Percentiles rank a stretch among this genome's conserved stretches.
Conservation (phyloP, 2,888 invertebrate species). For the Molorchus minor region DNA sequence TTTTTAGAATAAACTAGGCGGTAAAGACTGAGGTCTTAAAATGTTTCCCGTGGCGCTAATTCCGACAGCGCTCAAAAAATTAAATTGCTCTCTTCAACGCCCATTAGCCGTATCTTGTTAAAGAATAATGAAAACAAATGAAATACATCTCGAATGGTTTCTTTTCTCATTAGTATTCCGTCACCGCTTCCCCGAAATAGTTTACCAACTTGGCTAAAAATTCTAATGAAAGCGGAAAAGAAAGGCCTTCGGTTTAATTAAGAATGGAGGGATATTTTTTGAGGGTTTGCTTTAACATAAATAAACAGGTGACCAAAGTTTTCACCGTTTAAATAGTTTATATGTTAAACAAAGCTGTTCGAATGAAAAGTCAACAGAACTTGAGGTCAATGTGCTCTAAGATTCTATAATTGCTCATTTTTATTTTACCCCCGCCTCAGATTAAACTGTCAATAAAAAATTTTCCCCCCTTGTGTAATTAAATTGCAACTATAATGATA, state of each 20-base stretch:
- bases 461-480: no score
- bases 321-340: background rate
- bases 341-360: constrained; percentile 1
- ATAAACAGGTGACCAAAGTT: no score
- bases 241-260: constrained; percentile 6
- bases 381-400: background rate
- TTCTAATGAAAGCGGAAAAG: constrained; percentile 1
- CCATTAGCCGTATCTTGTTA: background rate
- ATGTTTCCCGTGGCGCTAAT: no score
- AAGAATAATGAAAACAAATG: constrained; percentile 6
- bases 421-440: no score
- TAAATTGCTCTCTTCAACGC: background rate
- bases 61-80: no score
- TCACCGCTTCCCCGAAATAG: background rate
- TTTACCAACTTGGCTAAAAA: constrained; percentile 2
- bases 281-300: constrained; percentile 8
- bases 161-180: constrained; percentile 6
- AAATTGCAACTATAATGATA: no score
- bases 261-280: background rate
- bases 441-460: no score
- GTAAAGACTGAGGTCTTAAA: no score
- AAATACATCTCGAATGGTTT: constrained; percentile 6
- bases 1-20: no score
- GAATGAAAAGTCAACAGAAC: background rate
- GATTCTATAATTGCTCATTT: no score